Evolutionary conservation across 2,888 invertebrate genomes (phyloP), one percentile per base, ranked within the genome.

Genomic region (Strigamia maritima): DNA sequence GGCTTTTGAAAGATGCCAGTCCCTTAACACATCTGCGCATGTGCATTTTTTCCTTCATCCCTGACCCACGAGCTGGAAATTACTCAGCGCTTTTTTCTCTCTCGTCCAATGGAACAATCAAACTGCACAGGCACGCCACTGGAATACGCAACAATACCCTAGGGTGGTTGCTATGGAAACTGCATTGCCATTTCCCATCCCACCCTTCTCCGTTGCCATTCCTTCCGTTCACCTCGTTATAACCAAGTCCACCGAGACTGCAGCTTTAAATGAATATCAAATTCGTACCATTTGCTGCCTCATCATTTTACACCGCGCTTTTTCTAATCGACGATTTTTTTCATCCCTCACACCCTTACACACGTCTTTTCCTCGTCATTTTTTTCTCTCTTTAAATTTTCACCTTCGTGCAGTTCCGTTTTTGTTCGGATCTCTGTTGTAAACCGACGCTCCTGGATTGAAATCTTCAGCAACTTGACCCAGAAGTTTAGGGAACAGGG

Each of bases 401-500:
- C 90, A 93, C 87, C 97, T 90, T 82, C 98, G 89, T 0, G 96
- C 93, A 31, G 94, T 94, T 40, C 98, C 97, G 22, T 90, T 90
- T 86, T 95, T 94, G 79, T 90, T 90, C 0, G 91, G 89, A 86
- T 98, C 98, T 19, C 94, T 90, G 88, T 98, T 98, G 88, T 94
- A 98, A 89, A 96, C 92, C 79, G 97, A 96, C 84, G 93, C 93
- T 70, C 91, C 90, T 8, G 91, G 85, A 35, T 92, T 91, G 88
- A 96, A 98, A 83, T 98, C 98, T 83, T 95, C 94, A 0, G 96
- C 91, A 82, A 94, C 92, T 82, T 91, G 91, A 74, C 93, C 91
- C 80, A 98, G 89, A 81, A 98, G 89, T 86, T 98, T 97, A 0
- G 98, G 98, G 83, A 98, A 92, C 2, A 98, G 92, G 75, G 97